Base-by-base conservation (phyloP, 2,888 invertebrate species). In the Campopleginae sp. region DNA sequence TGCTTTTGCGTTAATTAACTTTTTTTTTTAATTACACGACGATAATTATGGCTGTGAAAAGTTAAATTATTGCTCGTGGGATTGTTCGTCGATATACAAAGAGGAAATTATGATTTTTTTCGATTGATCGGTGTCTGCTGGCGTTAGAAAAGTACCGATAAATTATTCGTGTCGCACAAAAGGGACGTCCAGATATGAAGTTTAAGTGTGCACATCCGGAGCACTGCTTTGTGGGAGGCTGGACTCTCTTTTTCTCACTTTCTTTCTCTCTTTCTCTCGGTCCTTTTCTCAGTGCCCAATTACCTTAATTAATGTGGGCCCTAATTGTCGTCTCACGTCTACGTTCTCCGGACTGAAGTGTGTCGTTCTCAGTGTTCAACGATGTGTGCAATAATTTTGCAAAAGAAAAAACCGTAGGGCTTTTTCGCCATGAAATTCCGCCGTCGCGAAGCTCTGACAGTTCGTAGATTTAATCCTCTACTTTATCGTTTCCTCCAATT, bases 201-300 rank as follows among this genome's bases (percentile, higher is more conserved):
- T 90, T 91, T 91, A 91, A 92, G 89, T 91, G 88, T 88, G 89
- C 83, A 90, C 91, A 92, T 91, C 92, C 91, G 92, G 92, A 90
- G 89, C 87, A 87, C 51, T 78, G 85, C 88, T 89, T 88, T 88
- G 89, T 88, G 89, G 89, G 89, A 90, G 91, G 89, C 87, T 87
- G 61, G 82, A 85, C 79, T 86, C 84, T 48, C 33, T 61, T 48
- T 68, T 23, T 70, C 70, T 61, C 61, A 6, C 63, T 42, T 17
- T 78, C 61, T 42, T 54, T 51, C 86, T 65, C 80, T 79, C 71
- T 75, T 14, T 84, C 82, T 76, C 68, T 78, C 58, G 10, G 38
- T 1, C 19, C 27, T 38, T 23, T 70, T 75, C 82, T 70, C 42
- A 66, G 48, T 65, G 72, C 76, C 86, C 89, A 91, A 92, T 92